Base-by-base conservation (phyloP, 2,113 vertebrate species). In the Hemicordylus capensis region DNA sequence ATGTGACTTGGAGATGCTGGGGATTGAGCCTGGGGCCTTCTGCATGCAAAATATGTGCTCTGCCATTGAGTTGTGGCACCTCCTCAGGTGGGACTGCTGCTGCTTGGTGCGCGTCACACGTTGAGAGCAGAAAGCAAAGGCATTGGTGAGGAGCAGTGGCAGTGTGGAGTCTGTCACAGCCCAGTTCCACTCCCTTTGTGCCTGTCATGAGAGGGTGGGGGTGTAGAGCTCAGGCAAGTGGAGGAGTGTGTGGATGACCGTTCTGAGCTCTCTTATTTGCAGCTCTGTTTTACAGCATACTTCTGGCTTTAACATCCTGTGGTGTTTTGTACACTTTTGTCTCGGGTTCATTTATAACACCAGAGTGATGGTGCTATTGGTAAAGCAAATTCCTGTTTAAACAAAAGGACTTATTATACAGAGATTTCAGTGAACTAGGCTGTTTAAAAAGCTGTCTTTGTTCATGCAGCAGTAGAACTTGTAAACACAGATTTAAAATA, bases 381-480 rank as follows among this genome's bases (percentile, higher is more conserved):
- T 64, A 76, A 22, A 74, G 84, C 3, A 1, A 61, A 46, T 83
- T 31, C 72, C 61, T 76, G 48, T 64, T 28, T 72, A 90, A 83
- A 73, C 19, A 81, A 46, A 72, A 15, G 5, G 26, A 26, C 37
- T 87, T 46, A 31, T 22, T 79, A 7, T 84, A 56, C 10, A 83
- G 54, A 34, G 19, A 48, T 88, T 59, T 10, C 73, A 72, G 81
- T 87, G 26, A 80, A 87, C 39, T 70, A 81, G 26, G 4, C 0
- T 83, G 14, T 39, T n/a, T 84, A 86, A 80, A 90, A 89, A 90
- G 46, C n/a, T 39, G 19, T 3, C 14, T 84, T 91, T 89, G 87
- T 84, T 61, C 39, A 78, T 20, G 14, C 75, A 4, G 4, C 85
- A 67, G 66, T 81, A 88, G 87, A 88, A 76, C 76, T 84, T 87